phyloP scores from a whole-genome alignment of 2,888 invertebrate species.

The Monoplex corrugatus region DNA sequence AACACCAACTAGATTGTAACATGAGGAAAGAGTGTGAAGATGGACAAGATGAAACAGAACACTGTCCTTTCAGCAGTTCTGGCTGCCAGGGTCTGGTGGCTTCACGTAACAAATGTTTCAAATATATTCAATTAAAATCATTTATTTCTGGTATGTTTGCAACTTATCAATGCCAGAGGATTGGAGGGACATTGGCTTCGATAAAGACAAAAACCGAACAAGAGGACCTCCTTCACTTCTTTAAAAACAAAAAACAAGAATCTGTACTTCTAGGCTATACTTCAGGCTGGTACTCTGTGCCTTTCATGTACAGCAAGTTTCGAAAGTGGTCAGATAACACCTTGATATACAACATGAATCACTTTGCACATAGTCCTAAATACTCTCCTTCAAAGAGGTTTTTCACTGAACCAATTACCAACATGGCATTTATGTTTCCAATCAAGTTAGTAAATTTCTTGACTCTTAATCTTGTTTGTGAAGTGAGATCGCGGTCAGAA shows the following conservation, averaged over 20 bases:
- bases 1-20: constrained; percentile 28
- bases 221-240: too few species aligned
- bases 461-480: background rate
- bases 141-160: background rate
- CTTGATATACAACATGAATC: background rate
- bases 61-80: background rate
- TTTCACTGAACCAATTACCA: background rate
- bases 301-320: background rate
- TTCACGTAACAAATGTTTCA: background rate
- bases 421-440: background rate
- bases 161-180: background rate
- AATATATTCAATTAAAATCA: background rate
- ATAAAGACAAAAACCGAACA: background rate
- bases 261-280: background rate
- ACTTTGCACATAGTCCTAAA: background rate
- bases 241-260: background rate
- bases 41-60: constrained; percentile 28
- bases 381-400: background rate
- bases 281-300: background rate
- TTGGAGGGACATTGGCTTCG: background rate
- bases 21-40: constrained; percentile 8
- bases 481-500: background rate
- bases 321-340: background rate
- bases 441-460: background rate
- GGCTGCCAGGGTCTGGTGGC: background rate